Percentiles rank a stretch among this genome's conserved stretches.
Conservation (phyloP, 2,113 vertebrate genomes). For the Melozone crissalis region DNA sequence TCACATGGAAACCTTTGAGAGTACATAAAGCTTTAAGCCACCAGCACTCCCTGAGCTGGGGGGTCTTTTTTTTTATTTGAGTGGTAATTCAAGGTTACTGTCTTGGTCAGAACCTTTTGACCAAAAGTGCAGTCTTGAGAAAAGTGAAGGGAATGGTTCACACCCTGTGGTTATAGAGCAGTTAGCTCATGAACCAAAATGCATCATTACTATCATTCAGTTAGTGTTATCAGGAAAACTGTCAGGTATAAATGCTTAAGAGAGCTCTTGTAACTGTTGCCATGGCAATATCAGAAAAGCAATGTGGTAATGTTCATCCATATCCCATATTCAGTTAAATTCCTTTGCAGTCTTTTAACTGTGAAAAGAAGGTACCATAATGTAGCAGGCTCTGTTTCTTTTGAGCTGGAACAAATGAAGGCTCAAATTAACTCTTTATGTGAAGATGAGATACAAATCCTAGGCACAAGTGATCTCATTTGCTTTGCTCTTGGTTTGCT, state of each 20-base stretch:
- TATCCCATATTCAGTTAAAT: conserved; percentile 50
- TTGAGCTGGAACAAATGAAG: neutral
- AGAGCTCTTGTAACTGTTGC: conserved; percentile 59
- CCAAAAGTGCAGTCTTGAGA: neutral
- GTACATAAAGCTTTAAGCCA: neutral
- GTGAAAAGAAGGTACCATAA: neutral
- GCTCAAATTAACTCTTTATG: neutral
- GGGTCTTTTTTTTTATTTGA: neutral
- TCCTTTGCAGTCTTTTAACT: conserved; percentile 17
- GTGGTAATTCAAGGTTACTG: neutral
- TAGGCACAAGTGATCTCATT: neutral
- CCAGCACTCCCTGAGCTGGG: neutral
- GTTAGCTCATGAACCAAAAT: conserved; percentile 21
- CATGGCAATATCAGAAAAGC: conserved; percentile 60
- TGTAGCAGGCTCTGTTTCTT: neutral
- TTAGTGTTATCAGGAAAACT: conserved; percentile 45
- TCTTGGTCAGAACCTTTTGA: neutral
- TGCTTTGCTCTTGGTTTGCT: neutral
- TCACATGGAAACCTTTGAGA: neutral
- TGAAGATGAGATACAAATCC: neutral
- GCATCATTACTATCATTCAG: conserved; percentile 41
- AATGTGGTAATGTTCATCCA: conserved; percentile 24
- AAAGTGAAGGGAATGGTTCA: neutral
- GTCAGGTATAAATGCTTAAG: conserved; percentile 61
- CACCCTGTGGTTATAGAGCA: neutral